Percentiles rank a stretch among this genome's conserved stretches.
Conservation (phyloP, 2,888 invertebrate species). For the Dendrolimus houi region DNA sequence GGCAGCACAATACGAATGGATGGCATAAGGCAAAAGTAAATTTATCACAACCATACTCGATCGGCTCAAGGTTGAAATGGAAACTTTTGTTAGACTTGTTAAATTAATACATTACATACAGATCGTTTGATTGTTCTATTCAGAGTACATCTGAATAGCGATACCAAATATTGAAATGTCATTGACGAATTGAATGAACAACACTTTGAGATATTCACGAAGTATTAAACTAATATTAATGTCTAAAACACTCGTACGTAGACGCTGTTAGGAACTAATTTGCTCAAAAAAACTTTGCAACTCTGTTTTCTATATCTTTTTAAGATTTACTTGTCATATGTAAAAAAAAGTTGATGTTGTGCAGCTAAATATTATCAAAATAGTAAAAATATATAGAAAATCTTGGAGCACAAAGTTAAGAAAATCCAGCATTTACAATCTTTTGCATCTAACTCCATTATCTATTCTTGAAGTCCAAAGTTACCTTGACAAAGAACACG, state of each 20-base stretch:
- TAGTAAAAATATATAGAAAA: constrained; percentile 29
- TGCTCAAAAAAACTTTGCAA: constrained; percentile 3
- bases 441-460: constrained; percentile 65
- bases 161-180: constrained; percentile 5
- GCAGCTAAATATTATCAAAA: background rate
- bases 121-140: constrained; percentile 6
- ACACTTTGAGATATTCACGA: background rate
- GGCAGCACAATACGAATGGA: background rate
- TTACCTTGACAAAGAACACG: constrained; percentile 45
- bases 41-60: constrained; percentile 32
- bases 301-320: constrained; percentile 1
- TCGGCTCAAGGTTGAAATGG: constrained; percentile 25
- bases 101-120: constrained; percentile 5
- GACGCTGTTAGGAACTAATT: constrained; percentile 65
- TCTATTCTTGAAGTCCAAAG: constrained; percentile 75
- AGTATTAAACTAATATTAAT: constrained; percentile 37
- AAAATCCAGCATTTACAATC: constrained; percentile 63
- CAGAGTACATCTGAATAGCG: background rate
- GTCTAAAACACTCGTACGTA: constrained; percentile 71
- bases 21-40: constrained; percentile 18
- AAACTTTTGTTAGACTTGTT: constrained; percentile 14
- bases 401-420: constrained; percentile 25
- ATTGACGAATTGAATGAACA: constrained; percentile 1
- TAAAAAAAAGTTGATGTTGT: background rate
- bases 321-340: background rate